These are phyloP conservation scores for Biston betularia DNA, from an alignment of 2,888 invertebrate species.

Conservation along the genomic window DNA sequence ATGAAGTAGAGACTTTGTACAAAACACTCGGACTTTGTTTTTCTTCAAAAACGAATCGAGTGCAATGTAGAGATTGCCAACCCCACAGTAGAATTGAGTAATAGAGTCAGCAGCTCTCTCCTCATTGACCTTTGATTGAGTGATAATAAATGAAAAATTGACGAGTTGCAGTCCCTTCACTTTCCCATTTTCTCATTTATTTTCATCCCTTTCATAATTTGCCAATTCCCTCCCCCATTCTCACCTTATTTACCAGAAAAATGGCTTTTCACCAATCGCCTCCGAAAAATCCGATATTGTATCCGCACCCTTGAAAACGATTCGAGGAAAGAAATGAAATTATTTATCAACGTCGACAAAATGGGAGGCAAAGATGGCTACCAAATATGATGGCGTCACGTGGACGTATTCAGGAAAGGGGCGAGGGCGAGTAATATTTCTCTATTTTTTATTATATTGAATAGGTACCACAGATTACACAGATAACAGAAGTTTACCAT, in stretches of 20 bases:
- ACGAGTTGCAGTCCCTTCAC: slow-evolving; percentile 18
- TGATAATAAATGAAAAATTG: slow-evolving; percentile 17
- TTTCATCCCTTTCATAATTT: slow-evolving; percentile 39
- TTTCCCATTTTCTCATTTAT: slow-evolving; percentile 33
- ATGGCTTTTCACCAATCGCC: slow-evolving; percentile 42
- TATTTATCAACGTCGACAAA: slow-evolving; percentile 75
- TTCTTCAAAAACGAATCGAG: no score
- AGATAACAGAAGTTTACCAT: no score
- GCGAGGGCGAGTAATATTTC: background rate
- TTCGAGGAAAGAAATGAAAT: slow-evolving; percentile 71
- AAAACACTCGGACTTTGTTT: no score
- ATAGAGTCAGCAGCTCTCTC: background rate
- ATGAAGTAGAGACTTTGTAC: no score
- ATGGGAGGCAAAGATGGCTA: slow-evolving; percentile 58
- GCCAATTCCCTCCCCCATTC: slow-evolving; percentile 35
- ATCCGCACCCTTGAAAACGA: slow-evolving; percentile 48
- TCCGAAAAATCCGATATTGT: slow-evolving; percentile 37
- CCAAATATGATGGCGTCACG: slow-evolving; percentile 45
- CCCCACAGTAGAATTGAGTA: background rate
- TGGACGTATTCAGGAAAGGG: slow-evolving; percentile 17
- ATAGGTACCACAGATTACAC: no score
- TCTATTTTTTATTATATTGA: background rate
- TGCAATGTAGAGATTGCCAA: no score
- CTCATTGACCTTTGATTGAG: slow-evolving; percentile 15
- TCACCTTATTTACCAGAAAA: slow-evolving; percentile 43